Evolutionary conservation across 1,140 invertebrate genomes (phyloP).

Genomic region (Pogonomyrmex barbatus): DNA sequence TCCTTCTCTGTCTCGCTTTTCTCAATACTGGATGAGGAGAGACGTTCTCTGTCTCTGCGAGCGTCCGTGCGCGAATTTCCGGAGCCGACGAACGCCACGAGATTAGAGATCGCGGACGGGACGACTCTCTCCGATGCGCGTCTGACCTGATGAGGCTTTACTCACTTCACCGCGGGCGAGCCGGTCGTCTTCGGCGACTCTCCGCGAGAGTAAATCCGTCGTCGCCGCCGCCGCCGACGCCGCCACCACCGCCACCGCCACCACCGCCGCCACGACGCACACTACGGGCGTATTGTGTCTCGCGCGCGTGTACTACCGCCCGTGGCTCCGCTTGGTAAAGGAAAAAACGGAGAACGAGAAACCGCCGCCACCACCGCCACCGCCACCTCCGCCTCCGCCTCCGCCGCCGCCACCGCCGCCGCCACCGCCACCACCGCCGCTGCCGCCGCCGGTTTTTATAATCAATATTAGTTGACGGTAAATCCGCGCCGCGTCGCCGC

Average conservation of each 20-base stretch:
- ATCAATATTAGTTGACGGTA: constrained; percentile 82
- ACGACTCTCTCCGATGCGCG: not conserved
- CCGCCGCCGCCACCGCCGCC: constrained; percentile 36
- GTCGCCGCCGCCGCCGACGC: not conserved
- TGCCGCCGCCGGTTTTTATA: constrained; percentile 78
- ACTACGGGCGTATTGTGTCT: constrained; percentile 45
- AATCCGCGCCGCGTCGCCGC: constrained; percentile 78
- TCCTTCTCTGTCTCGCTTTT: not conserved
- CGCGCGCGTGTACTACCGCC: constrained; percentile 69
- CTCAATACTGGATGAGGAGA: not conserved
- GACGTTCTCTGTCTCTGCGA: constrained; percentile 21
- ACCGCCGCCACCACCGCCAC: constrained; percentile 55
- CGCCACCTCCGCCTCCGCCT: constrained; percentile 36
- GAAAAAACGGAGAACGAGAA: constrained; percentile 56
- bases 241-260: constrained; percentile 16
- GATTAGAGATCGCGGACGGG: not conserved
- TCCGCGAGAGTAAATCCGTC: constrained; percentile 20
- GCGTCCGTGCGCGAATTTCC: constrained; percentile 28
- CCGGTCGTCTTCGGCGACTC: constrained; percentile 34
- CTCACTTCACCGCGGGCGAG: constrained; percentile 53
- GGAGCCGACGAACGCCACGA: not conserved
- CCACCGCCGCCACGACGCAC: constrained; percentile 49
- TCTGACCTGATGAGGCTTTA: constrained; percentile 22
- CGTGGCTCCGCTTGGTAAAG: constrained; percentile 41
- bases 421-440: constrained; percentile 29